Evolutionary conservation across 1,140 invertebrate species (phyloP), one percentile per base, ranked within the genome.

Genomic region (Drosophila murphyi): DNA sequence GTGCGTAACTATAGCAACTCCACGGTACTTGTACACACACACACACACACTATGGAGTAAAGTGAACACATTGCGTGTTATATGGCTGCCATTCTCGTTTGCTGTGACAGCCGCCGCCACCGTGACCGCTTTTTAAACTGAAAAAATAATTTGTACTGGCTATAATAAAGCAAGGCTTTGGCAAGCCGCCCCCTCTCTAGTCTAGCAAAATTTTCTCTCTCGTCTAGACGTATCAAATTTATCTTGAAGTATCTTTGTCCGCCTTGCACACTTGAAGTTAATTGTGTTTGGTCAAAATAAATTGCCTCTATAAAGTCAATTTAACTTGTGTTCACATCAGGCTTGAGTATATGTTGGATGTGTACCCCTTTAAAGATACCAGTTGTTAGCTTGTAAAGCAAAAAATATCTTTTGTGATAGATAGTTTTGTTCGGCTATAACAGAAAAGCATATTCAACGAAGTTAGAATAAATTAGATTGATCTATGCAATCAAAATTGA

Each of bases 111-210:
- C 10, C 41, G 43, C 37, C 39, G 45, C 65, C 41, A 37, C 34
- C 50, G 35, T 54, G 62, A 47, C 34, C 51, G 7, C 32, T 63
- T 61, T 87, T 88, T 83, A 83, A 88, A 88, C 80, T 83, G 70
- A 77, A 83, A 89, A 77, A 88, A 88, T 74, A 80, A 83, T 88
- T 89, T 83, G 76, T 88, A 68, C 62, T 47, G 63, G 47, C 76
- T 68, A 72, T 87, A 87, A 87, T 87, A 60, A 88, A 88, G 83
- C 76, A 60, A 76, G 71, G 78, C 64, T 63, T 60, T 12, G 61
- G 45, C 72, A 78, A 69, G 79, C 72, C 51, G 61, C 63, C 70
- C 57, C 61, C 76, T 63, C 31, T 10, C 54, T 43, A 45, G 57
- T 52, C n/a, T 31, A 59, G 31, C n/a, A 31, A 2, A 39, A 8